These are phyloP conservation scores for Syngnathoides biaculeatus DNA, from an alignment of 2,113 vertebrate genomes.

Conservation along the genomic window DNA sequence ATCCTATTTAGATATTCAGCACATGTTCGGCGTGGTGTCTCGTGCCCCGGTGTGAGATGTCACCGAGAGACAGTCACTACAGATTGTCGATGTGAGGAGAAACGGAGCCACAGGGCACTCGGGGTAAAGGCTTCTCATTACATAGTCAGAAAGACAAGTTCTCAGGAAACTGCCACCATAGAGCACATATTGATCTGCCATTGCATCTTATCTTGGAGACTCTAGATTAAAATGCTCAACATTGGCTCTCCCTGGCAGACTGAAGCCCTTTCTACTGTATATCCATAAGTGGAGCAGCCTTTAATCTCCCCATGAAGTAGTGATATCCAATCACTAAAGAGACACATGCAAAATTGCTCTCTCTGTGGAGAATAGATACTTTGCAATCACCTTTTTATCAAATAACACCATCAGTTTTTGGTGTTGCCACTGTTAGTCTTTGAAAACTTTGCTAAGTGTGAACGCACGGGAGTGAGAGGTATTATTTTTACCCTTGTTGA, in stretches of 20 bases:
- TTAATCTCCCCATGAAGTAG: constrained; percentile 71
- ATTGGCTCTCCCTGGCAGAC: constrained; percentile 55
- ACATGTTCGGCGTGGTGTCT: constrained; percentile 46
- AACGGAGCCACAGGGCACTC: constrained; percentile 63
- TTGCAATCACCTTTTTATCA: neutral
- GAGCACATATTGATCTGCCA: constrained; percentile 71
- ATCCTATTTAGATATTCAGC: constrained; percentile 72
- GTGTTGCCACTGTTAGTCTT: neutral
- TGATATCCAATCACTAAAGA: constrained; percentile 53
- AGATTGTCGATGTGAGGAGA: constrained; percentile 59
- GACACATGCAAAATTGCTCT: constrained; percentile 1
- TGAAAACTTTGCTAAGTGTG: too few species aligned
- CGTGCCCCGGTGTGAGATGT: constrained; percentile 55
- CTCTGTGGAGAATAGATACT: neutral
- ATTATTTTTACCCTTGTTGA: too few species aligned
- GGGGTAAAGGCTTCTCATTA: constrained; percentile 56
- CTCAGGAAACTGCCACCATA: constrained; percentile 65
- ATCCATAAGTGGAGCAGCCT: constrained; percentile 68
- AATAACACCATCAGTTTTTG: neutral
- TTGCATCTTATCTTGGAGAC: constrained; percentile 76
- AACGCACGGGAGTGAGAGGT: too few species aligned
- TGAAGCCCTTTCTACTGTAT: constrained; percentile 62
- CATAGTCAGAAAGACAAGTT: constrained; percentile 64
- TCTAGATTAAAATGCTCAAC: constrained; percentile 76
- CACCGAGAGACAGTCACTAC: constrained; percentile 57